These are phyloP conservation scores for Platichthys flesus DNA, from an alignment of 2,113 vertebrate genomes.

Conservation along the genomic window DNA sequence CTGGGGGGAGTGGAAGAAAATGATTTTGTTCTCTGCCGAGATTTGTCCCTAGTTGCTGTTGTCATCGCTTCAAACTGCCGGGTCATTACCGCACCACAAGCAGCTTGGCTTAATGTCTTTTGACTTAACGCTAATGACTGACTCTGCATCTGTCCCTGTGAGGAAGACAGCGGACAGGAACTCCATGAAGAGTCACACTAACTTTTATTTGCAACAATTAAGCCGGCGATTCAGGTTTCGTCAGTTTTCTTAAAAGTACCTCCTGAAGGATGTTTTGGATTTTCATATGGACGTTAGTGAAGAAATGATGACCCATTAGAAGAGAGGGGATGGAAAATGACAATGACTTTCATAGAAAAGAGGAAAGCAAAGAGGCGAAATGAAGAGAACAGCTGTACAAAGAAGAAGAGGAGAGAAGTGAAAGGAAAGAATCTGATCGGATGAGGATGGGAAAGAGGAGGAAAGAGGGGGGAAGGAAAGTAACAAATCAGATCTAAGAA, in stretches of 20 bases:
- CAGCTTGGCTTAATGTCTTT: conserved; percentile 76
- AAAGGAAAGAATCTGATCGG: neutral
- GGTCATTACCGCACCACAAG: conserved; percentile 76
- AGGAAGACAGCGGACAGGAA: conserved; percentile 42
- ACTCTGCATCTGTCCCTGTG: conserved; percentile 70
- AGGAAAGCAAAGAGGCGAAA: neutral
- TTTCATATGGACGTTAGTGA: conserved; percentile 23
- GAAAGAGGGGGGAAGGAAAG: neutral
- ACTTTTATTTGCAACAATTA: conserved; percentile 70
- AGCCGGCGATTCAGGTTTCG: conserved; percentile 47
- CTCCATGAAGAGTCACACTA: conserved; percentile 59
- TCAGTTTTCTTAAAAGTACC: conserved; percentile 48
- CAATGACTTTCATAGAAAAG: no score
- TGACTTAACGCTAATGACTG: conserved; percentile 76
- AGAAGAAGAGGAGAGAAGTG: neutral
- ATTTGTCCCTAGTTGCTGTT: conserved; percentile 64
- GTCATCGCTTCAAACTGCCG: conserved; percentile 72
- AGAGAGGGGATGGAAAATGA: neutral
- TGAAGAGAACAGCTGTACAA: neutral
- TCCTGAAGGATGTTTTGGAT: conserved; percentile 30
- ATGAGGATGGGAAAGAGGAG: neutral
- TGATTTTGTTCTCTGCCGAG: conserved; percentile 52
- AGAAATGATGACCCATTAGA: conserved; percentile 44
- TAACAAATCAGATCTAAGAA: neutral
- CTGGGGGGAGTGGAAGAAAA: conserved; percentile 44